Evolutionary conservation across 1,140 invertebrate genomes (phyloP), one percentile per base, ranked within the genome.

Genomic region (Vollenhovia emeryi): DNA sequence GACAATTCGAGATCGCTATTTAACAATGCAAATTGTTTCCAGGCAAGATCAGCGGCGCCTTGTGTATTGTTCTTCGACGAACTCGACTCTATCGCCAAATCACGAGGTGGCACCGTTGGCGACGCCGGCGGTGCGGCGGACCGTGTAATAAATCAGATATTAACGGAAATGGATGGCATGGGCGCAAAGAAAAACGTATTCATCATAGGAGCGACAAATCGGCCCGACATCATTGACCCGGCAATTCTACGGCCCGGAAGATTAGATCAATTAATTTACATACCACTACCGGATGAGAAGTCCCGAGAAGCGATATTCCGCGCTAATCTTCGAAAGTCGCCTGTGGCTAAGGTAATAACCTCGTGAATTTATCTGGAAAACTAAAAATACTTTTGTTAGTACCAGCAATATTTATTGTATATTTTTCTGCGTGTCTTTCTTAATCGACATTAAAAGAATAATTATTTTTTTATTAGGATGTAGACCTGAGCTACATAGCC

Each of bases 141-240:
- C 95, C 96, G 99, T 89, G 99, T 99, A 24, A 99, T 99, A 94
- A 99, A 99, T 95, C 99, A 99, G 96, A 99, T 99, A 92, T 96
- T 99, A 60, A 99, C 99, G 24, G 99, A 99, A 96, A 99, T 99
- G 99, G 99, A 99, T 94, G 99, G 99, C 90, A 99, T 99, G 99
- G 98, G 98, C 30, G 98, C 99, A 27, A 99, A 99, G 96, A 99
- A 99, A 95, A 99, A 99, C 95, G 99, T 99, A 3, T 99, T 99
- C 93, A 99, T 99, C 87, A 99, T 99, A 95, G 99, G 99, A 94
- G 98, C 98, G 40, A 99, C 98, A n/a, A 99, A 99, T 95, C 94
- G 97, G 92, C 97, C 97, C 87, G 99, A 99, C 94, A 99, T 99
- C 91, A 99, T 99, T 94, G 99, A 99, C 96, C 98, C 99, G 52